These are phyloP conservation scores for Biston betularia DNA, from an alignment of 2,888 invertebrate species.

Conservation along the genomic window DNA sequence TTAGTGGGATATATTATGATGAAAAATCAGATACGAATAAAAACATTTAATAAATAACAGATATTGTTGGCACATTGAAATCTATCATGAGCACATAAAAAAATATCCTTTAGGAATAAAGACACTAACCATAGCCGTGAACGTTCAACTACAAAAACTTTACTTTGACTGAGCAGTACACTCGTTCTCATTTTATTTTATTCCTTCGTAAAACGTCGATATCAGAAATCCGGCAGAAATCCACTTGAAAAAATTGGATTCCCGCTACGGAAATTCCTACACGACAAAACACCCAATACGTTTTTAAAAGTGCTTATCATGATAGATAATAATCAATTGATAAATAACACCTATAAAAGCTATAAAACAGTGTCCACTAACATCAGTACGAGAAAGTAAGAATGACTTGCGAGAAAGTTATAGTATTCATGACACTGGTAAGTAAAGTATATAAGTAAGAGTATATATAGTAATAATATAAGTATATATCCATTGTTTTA, in stretches of 20 bases:
- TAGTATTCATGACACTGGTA: constrained; percentile 2
- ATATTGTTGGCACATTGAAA: too few relatives aligned
- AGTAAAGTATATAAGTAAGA: neutral
- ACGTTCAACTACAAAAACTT: too few relatives aligned
- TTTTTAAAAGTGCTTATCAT: neutral
- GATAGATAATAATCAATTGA: constrained; percentile 4
- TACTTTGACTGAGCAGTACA: too few relatives aligned
- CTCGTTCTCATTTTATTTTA: too few relatives aligned
- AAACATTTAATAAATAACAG: too few relatives aligned
- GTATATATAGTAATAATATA: too few relatives aligned
- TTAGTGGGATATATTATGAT: too few relatives aligned
- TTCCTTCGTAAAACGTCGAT: neutral
- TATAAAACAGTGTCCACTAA: neutral
- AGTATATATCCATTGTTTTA: neutral
- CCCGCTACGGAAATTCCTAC: constrained; percentile 1
- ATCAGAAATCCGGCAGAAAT: neutral
- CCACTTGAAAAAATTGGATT: constrained; percentile 6
- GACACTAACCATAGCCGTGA: too few relatives aligned
- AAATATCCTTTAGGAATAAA: too few relatives aligned
- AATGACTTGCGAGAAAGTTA: neutral
- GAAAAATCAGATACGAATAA: too few relatives aligned
- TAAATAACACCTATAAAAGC: constrained; percentile 5
- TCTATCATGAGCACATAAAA: too few relatives aligned
- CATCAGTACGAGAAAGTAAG: neutral
- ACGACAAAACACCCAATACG: neutral